Percentiles rank a stretch among this genome's conserved stretches.
phyloP scores from a whole-genome alignment of 2,113 vertebrate genomes.

The Arenaria interpres region DNA sequence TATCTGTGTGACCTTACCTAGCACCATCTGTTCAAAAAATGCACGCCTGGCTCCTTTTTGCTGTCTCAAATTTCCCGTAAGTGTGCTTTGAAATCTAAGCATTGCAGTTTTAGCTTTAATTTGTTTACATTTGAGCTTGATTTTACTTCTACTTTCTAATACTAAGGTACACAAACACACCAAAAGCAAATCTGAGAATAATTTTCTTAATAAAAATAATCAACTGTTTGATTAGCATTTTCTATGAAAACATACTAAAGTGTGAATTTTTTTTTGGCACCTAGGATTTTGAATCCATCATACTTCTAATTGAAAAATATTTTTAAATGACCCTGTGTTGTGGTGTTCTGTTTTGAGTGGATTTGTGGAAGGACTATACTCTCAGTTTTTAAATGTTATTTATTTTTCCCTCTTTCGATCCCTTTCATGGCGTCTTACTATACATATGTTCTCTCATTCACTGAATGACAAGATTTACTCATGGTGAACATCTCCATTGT shows the following conservation, averaged over 20 bases:
- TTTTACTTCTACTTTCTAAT: conserved; percentile 57
- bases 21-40: conserved; percentile 49
- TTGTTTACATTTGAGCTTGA: conserved; percentile 61
- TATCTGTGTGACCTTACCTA: conserved; percentile 16
- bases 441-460: neutral
- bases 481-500: neutral
- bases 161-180: neutral
- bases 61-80: neutral
- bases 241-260: neutral
- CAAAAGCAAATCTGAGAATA: conserved; percentile 24
- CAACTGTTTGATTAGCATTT: conserved; percentile 50
- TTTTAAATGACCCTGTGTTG: neutral
- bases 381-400: neutral
- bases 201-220: conserved; percentile 60
- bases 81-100: conserved; percentile 68
- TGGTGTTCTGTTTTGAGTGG: conserved; percentile 18
- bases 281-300: neutral
- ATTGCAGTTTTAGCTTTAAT: conserved; percentile 17
- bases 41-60: neutral
- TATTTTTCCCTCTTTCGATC: neutral
- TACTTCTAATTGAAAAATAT: neutral
- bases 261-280: neutral
- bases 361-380: neutral
- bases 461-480: neutral
- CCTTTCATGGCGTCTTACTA: neutral